phyloP scores from a whole-genome alignment of 2,113 vertebrate genomes.

The Camarhynchus parvulus region DNA sequence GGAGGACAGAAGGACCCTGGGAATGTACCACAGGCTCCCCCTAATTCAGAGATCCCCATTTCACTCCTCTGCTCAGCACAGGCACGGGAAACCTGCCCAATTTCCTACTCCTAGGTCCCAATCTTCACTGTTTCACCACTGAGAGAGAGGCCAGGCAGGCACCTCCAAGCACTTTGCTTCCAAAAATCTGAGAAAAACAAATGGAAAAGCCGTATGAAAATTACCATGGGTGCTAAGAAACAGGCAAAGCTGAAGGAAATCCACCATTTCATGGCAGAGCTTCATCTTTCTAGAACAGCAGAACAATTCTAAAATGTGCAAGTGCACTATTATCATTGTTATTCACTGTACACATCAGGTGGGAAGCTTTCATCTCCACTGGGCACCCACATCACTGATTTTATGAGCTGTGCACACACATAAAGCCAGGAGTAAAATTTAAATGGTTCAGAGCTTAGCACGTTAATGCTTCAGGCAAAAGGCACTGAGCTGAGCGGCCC shows the following conservation, averaged over 20 bases:
- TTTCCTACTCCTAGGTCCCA: neutral
- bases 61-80: neutral
- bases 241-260: neutral
- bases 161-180: neutral
- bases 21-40: rapidly evolving
- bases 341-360: neutral
- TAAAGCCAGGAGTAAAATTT: neutral
- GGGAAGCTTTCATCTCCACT: neutral
- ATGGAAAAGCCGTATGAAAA: rapidly evolving
- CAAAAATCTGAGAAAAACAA: neutral
- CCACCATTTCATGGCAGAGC: neutral
- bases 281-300: neutral
- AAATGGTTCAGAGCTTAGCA: neutral
- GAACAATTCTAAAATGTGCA: rapidly evolving
- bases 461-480: rapidly evolving
- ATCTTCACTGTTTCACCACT: neutral
- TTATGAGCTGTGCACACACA: neutral
- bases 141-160: rapidly evolving
- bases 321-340: neutral
- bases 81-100: rapidly evolving
- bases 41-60: rapidly evolving
- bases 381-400: neutral
- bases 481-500: neutral
- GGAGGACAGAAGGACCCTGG: neutral
- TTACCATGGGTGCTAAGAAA: neutral